These are phyloP conservation scores for Hirtodrosophila duncani DNA, from an alignment of 2,888 invertebrate genomes.

Conservation along the genomic window DNA sequence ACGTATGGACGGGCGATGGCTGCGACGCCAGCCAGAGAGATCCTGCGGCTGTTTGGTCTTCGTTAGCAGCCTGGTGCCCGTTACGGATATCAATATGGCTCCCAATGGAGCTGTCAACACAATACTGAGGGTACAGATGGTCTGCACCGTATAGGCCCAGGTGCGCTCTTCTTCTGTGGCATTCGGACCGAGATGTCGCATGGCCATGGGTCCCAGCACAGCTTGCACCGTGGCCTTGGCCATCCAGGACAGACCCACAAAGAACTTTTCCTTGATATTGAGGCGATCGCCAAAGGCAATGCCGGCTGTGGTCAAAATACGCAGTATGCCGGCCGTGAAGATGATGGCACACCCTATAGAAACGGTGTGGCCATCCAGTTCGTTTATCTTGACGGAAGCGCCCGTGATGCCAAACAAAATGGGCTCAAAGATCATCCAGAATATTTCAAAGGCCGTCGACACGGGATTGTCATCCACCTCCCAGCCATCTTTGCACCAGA, in stretches of 20 bases:
- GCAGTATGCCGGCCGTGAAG: conserved; percentile 82
- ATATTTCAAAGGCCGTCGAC: conserved; percentile 90
- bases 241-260: conserved; percentile 94
- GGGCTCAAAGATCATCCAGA: conserved; percentile 98
- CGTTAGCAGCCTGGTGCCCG: conserved; percentile 87
- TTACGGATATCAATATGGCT: conserved; percentile 88
- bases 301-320: conserved; percentile 83
- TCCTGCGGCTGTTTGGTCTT: conserved; percentile 86
- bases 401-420: conserved; percentile 96
- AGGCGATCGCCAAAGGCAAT: conserved; percentile 88
- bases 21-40: conserved; percentile 86
- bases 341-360: conserved; percentile 86
- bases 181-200: conserved; percentile 82
- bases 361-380: conserved; percentile 85
- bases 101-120: conserved; percentile 91
- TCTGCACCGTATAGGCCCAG: conserved; percentile 86
- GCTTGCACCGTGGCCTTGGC: conserved; percentile 99
- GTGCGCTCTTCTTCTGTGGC: conserved; percentile 79
- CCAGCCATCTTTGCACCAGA: conserved; percentile 91
- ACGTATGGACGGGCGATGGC: conserved; percentile 89
- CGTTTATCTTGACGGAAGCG: conserved; percentile 89
- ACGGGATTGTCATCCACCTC: conserved; percentile 92
- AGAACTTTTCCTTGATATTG: conserved; percentile 92
- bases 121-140: conserved; percentile 88
- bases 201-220: conserved; percentile 87